Base-by-base conservation (phyloP, 2,888 invertebrate species). In the Myopa testacea region DNA sequence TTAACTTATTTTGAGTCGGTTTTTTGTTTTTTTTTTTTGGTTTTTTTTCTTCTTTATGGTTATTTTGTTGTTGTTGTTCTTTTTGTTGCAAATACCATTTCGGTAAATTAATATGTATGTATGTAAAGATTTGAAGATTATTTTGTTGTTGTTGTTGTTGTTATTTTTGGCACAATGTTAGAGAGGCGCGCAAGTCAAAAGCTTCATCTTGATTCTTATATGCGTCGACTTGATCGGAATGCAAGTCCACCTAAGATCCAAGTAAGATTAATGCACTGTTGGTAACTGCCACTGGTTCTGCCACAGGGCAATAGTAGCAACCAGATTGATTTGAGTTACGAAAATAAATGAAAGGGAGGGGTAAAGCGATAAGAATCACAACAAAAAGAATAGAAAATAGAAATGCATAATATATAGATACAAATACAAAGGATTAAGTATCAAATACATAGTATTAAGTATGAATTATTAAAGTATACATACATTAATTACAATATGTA, bases 261-360 rank as follows among this genome's bases (percentile, higher is more conserved):
- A 60, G 55, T 40, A 60, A 37, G 71, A 60, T 60, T 62, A 73
- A 73, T 73, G 73, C 73, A 73, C 73, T 73, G 62, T 40, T 73
- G 73, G 73, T 73, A 73, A 63, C 50, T 73, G 73, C 73, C 73
- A 73, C 62, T 73, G 73, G 40, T 73, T 40, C 34, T 38, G n/a
- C 12, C n/a, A 45, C 38, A 5, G 40, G n/a, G 71, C 38, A 60
- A 12, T 2, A 38, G 4, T 38, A 72, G 1, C n/a, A 60, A 72
- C 40, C 71, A 72, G 71, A 58, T 72, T n/a, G 34, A 58, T 45
- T 19, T 68, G 26, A 26, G 45, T 45, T 50, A 19, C n/a, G 3
- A 45, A 10, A 45, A 45, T 45, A 10, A 45, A 45, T 1, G 2
- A 3, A 45, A 45, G 45, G 45, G 10, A 0, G 45, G 7, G 45